These are phyloP conservation scores for Gymnogyps californianus DNA, from an alignment of 2,113 vertebrate species.

Conservation along the genomic window DNA sequence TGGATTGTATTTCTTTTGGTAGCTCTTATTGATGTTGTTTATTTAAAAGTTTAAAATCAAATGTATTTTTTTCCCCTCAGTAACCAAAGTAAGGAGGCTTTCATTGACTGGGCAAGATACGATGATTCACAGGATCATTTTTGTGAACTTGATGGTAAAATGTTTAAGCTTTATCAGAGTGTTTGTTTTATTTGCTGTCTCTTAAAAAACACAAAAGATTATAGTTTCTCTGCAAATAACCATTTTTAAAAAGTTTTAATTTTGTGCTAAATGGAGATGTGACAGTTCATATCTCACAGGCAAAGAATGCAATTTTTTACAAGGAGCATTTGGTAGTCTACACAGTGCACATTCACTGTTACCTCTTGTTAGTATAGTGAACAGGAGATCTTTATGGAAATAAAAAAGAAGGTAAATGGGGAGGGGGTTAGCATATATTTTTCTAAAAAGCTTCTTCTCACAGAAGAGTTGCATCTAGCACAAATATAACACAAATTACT, in stretches of 20 bases:
- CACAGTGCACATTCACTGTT: not conserved
- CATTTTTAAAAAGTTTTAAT: not conserved
- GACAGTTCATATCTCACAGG: not conserved
- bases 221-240: not conserved
- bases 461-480: not conserved
- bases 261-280: not conserved
- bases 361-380: not conserved
- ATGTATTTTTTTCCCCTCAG: conserved; percentile 68
- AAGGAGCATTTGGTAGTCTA: not conserved
- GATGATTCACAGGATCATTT: conserved; percentile 97
- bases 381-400: not conserved
- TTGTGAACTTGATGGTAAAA: conserved; percentile 94
- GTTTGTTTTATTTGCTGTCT: conserved; percentile 2
- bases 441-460: not conserved
- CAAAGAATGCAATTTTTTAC: not conserved
- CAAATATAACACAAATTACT: not conserved
- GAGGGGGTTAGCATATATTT: not conserved
- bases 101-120: conserved; percentile 95
- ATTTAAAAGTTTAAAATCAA: not conserved
- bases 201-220: not conserved
- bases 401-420: not conserved
- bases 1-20: not conserved
- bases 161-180: conserved; percentile 1
- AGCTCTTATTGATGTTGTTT: not conserved
- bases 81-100: conserved; percentile 94